phyloP scores from a whole-genome alignment of 2,888 invertebrate species.

The Pterobdella sp. region DNA sequence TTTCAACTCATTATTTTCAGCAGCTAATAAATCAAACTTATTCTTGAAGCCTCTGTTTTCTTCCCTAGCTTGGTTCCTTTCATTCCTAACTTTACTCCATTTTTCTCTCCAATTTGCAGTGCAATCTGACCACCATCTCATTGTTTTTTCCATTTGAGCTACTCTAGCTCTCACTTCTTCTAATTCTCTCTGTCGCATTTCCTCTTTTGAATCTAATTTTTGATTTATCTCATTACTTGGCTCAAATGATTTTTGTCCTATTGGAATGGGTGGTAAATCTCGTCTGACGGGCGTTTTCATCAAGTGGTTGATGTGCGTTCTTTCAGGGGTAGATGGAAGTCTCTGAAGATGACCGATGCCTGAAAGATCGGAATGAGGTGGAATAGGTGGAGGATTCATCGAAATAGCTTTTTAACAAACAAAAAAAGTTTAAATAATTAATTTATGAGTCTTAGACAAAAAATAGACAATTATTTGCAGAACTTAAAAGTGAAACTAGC shows the following conservation, averaged over 20 bases:
- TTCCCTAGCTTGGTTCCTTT: slow-evolving; percentile 83
- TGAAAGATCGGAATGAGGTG: slow-evolving; percentile 31
- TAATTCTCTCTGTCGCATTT: slow-evolving; percentile 58
- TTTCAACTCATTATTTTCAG: slow-evolving; percentile 60
- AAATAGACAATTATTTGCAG: too few species aligned
- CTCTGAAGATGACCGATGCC: slow-evolving; percentile 21
- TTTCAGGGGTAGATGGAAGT: slow-evolving; percentile 28
- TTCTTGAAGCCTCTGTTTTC: slow-evolving; percentile 73
- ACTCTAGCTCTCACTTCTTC: slow-evolving; percentile 88
- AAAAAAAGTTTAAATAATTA: too few species aligned
- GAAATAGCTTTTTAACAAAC: too few species aligned
- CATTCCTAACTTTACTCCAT: slow-evolving; percentile 76
- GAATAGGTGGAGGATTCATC: slow-evolving; percentile 33
- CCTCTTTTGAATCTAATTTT: slow-evolving; percentile 36
- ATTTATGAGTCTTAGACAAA: too few species aligned
- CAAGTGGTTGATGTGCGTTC: slow-evolving; percentile 27
- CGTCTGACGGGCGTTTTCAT: slow-evolving; percentile 31
- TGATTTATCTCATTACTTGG: slow-evolving; percentile 18
- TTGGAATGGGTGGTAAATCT: slow-evolving; percentile 38
- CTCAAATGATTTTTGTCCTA: slow-evolving; percentile 15
- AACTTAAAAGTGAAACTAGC: not conserved
- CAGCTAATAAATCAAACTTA: slow-evolving; percentile 62
- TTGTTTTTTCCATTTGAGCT: slow-evolving; percentile 97
- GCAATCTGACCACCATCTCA: slow-evolving; percentile 98
- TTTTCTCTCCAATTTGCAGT: slow-evolving; percentile 92